Evolutionary conservation across 2,113 vertebrate genomes (phyloP).

Genomic region (Oxygymnocypris stewartii): DNA sequence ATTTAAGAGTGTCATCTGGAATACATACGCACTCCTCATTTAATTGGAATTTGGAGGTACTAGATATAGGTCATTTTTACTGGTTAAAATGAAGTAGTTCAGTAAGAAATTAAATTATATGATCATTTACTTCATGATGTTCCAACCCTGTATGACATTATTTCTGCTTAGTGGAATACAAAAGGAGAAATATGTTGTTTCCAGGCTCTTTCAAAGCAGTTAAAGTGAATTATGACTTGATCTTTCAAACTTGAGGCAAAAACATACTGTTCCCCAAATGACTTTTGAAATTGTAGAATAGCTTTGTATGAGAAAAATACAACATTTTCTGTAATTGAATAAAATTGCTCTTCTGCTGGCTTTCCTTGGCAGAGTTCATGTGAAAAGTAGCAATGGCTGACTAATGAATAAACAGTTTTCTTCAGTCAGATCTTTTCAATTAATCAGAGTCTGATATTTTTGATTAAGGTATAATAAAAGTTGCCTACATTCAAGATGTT

Average conservation of each 20-base stretch:
- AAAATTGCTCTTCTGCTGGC: background rate
- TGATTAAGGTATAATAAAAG: background rate
- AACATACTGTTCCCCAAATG: background rate
- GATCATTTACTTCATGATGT: background rate
- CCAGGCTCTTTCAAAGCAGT: background rate
- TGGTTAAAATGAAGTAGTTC: background rate
- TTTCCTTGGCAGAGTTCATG: background rate
- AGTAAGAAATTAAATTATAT: background rate
- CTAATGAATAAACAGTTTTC: background rate
- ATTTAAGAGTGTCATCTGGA: conserved; percentile 34
- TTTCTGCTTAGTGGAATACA: background rate
- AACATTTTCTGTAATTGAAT: background rate
- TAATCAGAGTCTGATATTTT: background rate
- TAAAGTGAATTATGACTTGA: background rate
- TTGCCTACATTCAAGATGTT: background rate
- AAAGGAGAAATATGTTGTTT: background rate
- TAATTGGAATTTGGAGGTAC: conserved; percentile 22
- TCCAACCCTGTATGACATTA: background rate
- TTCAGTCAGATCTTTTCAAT: background rate
- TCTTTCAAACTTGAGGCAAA: background rate
- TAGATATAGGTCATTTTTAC: conserved; percentile 12
- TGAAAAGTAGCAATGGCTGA: background rate
- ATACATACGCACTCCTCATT: conserved; percentile 2
- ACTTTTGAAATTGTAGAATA: background rate
- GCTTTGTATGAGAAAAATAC: background rate